Conservation (phyloP, 2,888 invertebrate species). For the Tiliacea citrago region DNA sequence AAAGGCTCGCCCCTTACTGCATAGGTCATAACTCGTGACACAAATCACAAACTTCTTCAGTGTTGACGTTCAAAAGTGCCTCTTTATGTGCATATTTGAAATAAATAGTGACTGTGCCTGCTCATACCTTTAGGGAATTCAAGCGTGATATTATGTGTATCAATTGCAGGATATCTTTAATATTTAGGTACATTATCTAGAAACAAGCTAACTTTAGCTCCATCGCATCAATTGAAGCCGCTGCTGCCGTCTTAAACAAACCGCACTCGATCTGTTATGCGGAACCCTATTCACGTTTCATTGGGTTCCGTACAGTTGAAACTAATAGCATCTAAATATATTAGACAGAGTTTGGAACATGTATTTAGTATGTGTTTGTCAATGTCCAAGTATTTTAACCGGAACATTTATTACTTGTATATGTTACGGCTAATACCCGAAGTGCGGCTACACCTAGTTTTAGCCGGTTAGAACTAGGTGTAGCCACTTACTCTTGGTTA, state of each 20-base stretch:
- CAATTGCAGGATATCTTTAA: constrained; percentile 12
- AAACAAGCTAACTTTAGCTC: constrained; percentile 5
- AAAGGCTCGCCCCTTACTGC: too few species aligned
- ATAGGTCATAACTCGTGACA: too few species aligned
- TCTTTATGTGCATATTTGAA: too few species aligned
- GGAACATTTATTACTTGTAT: neutral
- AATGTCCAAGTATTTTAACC: constrained; percentile 21
- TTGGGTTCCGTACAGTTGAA: constrained; percentile 35
- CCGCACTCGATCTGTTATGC: constrained; percentile 47
- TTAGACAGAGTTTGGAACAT: constrained; percentile 33
- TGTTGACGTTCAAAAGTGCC: too few species aligned
- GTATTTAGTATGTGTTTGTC: constrained; percentile 31
- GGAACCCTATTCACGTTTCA: constrained; percentile 49
- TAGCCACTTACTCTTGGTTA: too few species aligned
- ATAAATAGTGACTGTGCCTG: too few species aligned
- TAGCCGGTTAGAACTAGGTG: too few species aligned
- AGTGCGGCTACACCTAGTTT: too few species aligned
- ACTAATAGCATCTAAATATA: constrained; percentile 55
- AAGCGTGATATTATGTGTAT: too few species aligned
- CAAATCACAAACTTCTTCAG: too few species aligned
- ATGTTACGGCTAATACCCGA: too few species aligned
- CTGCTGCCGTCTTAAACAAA: constrained; percentile 31
- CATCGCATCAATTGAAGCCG: constrained; percentile 31
- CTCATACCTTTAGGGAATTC: too few species aligned
- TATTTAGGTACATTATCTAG: neutral